Conservation (phyloP, 2,113 vertebrate genomes). For the Alligator mississippiensis region DNA sequence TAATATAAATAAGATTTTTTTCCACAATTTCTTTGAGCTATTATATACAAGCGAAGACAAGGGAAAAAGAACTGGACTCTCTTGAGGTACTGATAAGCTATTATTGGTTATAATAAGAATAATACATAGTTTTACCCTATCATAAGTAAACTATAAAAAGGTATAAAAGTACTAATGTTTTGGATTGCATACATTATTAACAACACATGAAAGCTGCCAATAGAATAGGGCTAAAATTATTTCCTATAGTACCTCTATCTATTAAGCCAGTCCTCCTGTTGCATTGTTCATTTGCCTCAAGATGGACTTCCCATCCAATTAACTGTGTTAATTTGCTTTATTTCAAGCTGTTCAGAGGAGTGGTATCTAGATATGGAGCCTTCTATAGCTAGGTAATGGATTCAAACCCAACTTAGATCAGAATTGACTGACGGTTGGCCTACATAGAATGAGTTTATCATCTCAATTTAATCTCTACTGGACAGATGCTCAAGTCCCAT, state of each 20-base stretch:
- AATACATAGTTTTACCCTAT: neutral
- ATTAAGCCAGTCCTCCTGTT: neutral
- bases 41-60: neutral
- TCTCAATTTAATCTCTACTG: neutral
- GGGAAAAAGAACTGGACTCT: neutral
- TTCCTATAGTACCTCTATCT: neutral
- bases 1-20: neutral
- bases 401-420: neutral
- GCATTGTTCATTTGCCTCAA: neutral
- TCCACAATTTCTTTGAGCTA: neutral
- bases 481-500: neutral
- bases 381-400: neutral
- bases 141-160: too few relatives aligned
- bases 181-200: neutral
- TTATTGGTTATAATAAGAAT: neutral
- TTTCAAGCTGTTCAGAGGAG: neutral
- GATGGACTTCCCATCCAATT: neutral
- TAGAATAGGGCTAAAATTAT: fast-evolving
- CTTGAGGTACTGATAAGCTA: neutral
- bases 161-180: neutral
- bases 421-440: fast-evolving
- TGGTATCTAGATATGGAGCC: neutral
- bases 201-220: neutral
- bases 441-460: neutral
- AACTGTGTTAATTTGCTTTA: neutral